Base-by-base conservation (phyloP, 2,113 vertebrate species). In the Nerophis lumbriciformis region DNA sequence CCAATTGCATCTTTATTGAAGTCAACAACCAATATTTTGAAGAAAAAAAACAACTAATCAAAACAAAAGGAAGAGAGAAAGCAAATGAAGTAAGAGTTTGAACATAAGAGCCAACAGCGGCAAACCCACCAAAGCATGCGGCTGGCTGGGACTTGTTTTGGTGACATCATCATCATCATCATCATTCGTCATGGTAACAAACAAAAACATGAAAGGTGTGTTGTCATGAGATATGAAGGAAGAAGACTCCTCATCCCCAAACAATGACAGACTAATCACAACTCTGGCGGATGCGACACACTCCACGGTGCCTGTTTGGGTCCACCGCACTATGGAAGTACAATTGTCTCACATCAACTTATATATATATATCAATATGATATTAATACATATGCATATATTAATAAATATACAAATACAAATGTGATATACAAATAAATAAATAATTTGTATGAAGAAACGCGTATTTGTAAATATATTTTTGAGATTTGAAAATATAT, bases 1-100 rank as follows among this genome's bases (percentile, higher is more conserved):
- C 81, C 88, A 90, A 90, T 89, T 86, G 83, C 80, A 83, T 86
- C 82, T 90, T 91, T 90, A 90, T 90, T 90, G 82, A 87, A 84
- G 84, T 90, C 85, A 87, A 87, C 83, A 90, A 88, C 85, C 83
- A 51, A 88, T 79, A 79, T 81, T 76, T 68, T 75, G 80, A 77
- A 72, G 71, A 81, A 77, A 60, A 38, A 65, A 59, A 56, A 59
- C 55, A 72, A 53, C 7, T 28, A 56, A 38, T 4, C 2, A 54
- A 56, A 57, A 6, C 11, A 5, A 44, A 39, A 52, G 13, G 50
- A 48, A 53, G 48, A 45, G 21, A 28, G 21, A 28, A 45, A 53
- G 48, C 14, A 47, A 78, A 85, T 71, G 51, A 76, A 79, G 83
- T 74, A n/a, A 81, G 72, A 78, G 61, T 73, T 63, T 75, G 65